Percentiles rank a stretch among this genome's conserved stretches.
These are phyloP conservation scores for Callipepla squamata DNA, from an alignment of 2,113 vertebrate genomes.

Conservation along the genomic window DNA sequence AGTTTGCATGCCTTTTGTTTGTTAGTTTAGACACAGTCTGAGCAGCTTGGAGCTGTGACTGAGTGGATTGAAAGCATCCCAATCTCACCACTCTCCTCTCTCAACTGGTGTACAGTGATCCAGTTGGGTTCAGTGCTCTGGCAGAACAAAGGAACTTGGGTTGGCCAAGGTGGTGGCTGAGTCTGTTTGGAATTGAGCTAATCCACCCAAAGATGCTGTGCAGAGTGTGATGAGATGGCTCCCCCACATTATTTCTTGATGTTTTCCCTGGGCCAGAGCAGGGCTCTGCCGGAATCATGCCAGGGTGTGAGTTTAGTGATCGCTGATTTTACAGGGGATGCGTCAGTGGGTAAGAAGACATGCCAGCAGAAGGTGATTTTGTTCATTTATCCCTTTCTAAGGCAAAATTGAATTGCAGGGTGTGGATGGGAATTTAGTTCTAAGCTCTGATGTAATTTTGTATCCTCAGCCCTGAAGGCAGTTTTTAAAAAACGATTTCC, in stretches of 20 bases:
- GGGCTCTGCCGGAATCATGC: background rate
- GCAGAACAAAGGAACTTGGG: background rate
- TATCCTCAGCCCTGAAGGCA: conserved; percentile 33
- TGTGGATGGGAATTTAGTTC: conserved; percentile 58
- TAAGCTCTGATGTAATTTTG: conserved; percentile 62
- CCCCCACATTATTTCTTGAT: background rate
- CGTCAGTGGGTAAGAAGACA: conserved; percentile 43
- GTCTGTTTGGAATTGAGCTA: background rate
- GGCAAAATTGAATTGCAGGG: conserved; percentile 30
- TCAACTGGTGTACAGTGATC: background rate
- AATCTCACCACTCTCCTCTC: background rate
- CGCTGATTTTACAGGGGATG: conserved; percentile 3
- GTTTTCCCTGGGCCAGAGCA: background rate
- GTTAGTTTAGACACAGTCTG: background rate
- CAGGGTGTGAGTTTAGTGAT: background rate
- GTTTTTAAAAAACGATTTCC: conserved; percentile 48
- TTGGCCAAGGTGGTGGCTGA: background rate
- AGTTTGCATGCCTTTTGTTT: background rate
- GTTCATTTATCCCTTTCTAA: conserved; percentile 42
- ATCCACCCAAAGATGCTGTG: background rate
- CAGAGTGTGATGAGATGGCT: background rate
- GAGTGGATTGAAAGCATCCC: background rate
- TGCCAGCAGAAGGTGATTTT: conserved; percentile 36
- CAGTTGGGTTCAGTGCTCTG: background rate
- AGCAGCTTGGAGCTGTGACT: fast-evolving